Conservation (phyloP, 2,888 invertebrate species). For the Acrobasis repandana region DNA sequence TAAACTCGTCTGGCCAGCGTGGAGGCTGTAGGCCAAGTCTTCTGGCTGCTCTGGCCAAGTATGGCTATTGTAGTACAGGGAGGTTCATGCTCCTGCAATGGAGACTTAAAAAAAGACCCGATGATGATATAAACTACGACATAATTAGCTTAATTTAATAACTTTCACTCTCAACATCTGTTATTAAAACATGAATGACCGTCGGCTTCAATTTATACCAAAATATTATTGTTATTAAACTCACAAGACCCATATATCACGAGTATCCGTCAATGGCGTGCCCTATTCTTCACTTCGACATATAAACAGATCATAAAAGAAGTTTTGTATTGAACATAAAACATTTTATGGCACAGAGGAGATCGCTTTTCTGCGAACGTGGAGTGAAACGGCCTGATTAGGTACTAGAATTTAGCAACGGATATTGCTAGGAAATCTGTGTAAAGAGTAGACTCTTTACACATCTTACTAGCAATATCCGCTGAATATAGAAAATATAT, state of each 20-base stretch:
- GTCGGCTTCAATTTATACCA: not conserved
- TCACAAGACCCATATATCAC: conserved; percentile 51
- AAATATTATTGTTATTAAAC: conserved; percentile 12
- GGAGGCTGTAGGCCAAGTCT: too few species aligned
- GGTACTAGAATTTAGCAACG: conserved; percentile 20
- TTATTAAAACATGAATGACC: too few species aligned
- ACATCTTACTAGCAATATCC: too few species aligned
- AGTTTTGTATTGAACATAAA: conserved; percentile 68
- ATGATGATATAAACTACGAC: too few species aligned
- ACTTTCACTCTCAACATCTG: too few species aligned
- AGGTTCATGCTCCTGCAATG: too few species aligned
- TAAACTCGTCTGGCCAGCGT: too few species aligned
- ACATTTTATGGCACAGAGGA: conserved; percentile 57
- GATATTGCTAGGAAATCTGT: conserved; percentile 14
- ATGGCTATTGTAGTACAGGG: too few species aligned
- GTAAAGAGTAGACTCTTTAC: not conserved
- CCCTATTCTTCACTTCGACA: conserved; percentile 55
- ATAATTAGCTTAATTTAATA: too few species aligned
- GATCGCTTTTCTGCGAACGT: conserved; percentile 48
- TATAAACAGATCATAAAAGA: conserved; percentile 76
- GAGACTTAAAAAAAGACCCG: too few species aligned
- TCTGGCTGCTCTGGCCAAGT: too few species aligned
- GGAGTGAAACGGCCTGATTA: conserved; percentile 28
- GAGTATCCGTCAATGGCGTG: conserved; percentile 54
- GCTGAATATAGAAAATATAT: too few species aligned